Evolutionary conservation across 2,797 vertebrate genomes (phyloP).

Genomic region (Fistularia commersonii): DNA sequence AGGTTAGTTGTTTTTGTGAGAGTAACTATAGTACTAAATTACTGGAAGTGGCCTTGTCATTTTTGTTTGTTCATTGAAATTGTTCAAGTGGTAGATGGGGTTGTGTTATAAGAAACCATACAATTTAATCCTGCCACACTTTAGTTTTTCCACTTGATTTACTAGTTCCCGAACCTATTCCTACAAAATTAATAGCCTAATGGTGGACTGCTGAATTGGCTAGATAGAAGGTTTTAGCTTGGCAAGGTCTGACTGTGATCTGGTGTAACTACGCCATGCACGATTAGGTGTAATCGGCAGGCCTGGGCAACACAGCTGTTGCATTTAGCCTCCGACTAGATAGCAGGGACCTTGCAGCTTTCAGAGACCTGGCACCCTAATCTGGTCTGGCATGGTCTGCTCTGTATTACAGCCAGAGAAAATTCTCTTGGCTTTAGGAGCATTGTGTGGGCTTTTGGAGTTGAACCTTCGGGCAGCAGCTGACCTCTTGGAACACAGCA

Average conservation of each 20-base stretch:
- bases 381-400: constrained; percentile 12
- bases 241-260: constrained; percentile 57
- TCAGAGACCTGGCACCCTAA: constrained; percentile 28
- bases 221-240: constrained; percentile 54
- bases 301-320: constrained; percentile 59
- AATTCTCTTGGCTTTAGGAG: constrained; percentile 27
- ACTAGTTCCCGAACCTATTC: constrained; percentile 10
- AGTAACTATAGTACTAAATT: no score
- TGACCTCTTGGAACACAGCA: constrained; percentile 10
- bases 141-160: constrained; percentile 26
- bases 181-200: constrained; percentile 52
- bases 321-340: constrained; percentile 51
- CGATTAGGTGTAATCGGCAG: constrained; percentile 64
- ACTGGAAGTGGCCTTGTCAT: no score
- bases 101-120: background rate
- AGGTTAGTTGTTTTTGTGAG: no score
- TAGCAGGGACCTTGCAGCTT: constrained; percentile 26
- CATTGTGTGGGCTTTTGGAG: constrained; percentile 17
- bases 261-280: constrained; percentile 56
- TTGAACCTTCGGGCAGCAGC: constrained; percentile 1
- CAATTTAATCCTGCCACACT: background rate
- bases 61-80: no score
- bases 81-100: no score
- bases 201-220: constrained; percentile 66
- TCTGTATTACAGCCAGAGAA: constrained; percentile 30